phyloP scores from a whole-genome alignment of 2,113 vertebrate species.

The Pteronura brasiliensis region DNA sequence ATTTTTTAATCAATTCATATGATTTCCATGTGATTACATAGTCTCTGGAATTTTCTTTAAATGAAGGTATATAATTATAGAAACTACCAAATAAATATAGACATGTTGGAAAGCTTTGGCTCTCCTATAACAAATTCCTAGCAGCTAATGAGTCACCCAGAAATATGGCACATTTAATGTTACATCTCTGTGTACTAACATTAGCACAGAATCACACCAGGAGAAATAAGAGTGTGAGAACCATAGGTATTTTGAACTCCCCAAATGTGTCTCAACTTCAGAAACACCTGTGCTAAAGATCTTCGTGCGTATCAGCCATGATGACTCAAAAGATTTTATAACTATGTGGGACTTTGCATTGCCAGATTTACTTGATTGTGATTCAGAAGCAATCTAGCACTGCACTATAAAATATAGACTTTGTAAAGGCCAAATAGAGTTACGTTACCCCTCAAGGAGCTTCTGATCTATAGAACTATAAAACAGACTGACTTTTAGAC shows the following conservation, averaged over 20 bases:
- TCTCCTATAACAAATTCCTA: constrained; percentile 32
- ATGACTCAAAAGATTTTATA: constrained; percentile 60
- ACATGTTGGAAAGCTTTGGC: constrained; percentile 36
- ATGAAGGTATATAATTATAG: constrained; percentile 34
- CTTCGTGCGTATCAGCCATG: neutral
- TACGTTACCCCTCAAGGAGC: neutral
- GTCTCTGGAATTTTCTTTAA: constrained; percentile 39
- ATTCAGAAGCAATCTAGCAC: neutral
- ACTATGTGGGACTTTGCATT: constrained; percentile 15
- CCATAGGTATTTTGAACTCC: constrained; percentile 26
- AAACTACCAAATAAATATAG: constrained; percentile 60
- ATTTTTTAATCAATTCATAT: constrained; percentile 4
- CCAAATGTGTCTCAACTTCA: constrained; percentile 42
- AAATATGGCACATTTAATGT: constrained; percentile 39
- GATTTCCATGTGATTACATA: neutral
- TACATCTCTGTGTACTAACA: constrained; percentile 46
- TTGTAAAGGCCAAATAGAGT: neutral
- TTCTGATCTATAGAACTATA: neutral
- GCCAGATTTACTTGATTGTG: neutral
- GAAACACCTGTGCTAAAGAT: constrained; percentile 51
- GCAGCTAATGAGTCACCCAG: constrained; percentile 43
- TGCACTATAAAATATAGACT: neutral
- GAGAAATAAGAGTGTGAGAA: constrained; percentile 18
- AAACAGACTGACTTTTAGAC: neutral
- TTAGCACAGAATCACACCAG: constrained; percentile 27